Base-by-base conservation (phyloP, 2,888 invertebrate species). In the Rhyacophila evoluta region DNA sequence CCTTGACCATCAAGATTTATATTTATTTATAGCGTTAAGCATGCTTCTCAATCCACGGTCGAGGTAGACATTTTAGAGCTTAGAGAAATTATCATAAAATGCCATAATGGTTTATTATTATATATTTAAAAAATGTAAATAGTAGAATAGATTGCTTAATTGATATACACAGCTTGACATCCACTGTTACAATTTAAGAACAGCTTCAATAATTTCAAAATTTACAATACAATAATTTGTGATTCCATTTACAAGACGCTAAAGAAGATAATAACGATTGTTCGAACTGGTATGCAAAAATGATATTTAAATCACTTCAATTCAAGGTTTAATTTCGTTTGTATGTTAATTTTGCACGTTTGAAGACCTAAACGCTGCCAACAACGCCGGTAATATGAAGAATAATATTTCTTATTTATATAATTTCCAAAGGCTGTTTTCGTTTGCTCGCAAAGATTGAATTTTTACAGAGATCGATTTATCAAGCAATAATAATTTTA, bases 211-310 rank as follows among this genome's bases (percentile, higher is more conserved):
- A 25, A 55, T 55, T 55, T 55, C 55, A 55, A 55, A 19, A 55
- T 55, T 55, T 55, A 55, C 55, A 55, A 55, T 19, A 25, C 25
- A 55, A 55, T 55, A 55, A 55, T 55, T 55, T 55, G 55, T 55
- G 55, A 55, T 55, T 55, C 55, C 55, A 55, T 55, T 55, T 55
- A 55, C 25, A n/a, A 55, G 55, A 55, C 55, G 55, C 19, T 55
- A 55, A 25, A 55, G 55, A 55, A 55, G 55, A 55, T 55, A 55
- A 55, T 55, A 55, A 55, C 25, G 55, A 55, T 55, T 55, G 55
- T 55, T 55, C 55, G 55, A 4, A 12, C 15, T 55, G 25, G 25
- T 55, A 33, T 33, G 69, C 69, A 69, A 69, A 33, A 69, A 69
- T 29, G 69, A 69, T 69, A 69, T 33, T 69, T 69, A 69, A 29